These are phyloP conservation scores for Scolopax bukidnonensis DNA, from an alignment of 2,797 vertebrate genomes.

Conservation along the genomic window DNA sequence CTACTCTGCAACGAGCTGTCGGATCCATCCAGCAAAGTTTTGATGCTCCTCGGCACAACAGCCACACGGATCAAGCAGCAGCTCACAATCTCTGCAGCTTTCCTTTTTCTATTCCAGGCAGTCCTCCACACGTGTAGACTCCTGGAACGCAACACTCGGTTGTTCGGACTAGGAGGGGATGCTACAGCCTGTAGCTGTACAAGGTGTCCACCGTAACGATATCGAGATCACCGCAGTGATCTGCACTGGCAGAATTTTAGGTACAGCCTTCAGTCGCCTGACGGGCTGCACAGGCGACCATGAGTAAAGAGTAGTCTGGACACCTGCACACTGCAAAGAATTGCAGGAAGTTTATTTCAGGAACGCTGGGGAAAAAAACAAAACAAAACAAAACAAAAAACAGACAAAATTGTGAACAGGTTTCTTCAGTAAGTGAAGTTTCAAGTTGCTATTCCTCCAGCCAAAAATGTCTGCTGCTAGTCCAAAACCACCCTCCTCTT, in stretches of 20 bases:
- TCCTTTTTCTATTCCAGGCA: conserved; percentile 53
- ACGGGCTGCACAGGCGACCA: conserved; percentile 31
- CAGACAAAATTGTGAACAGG: conserved; percentile 65
- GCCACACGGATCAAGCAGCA: conserved; percentile 41
- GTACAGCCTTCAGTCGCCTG: conserved; percentile 42
- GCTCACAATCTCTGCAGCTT: conserved; percentile 54
- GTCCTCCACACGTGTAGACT: conserved; percentile 47
- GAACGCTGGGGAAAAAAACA: conserved; percentile 48
- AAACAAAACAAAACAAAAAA: not conserved
- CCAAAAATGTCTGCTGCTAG: conserved; percentile 16
- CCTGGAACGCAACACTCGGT: conserved; percentile 40
- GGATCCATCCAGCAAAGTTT: conserved; percentile 62
- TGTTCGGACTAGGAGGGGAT: conserved; percentile 40
- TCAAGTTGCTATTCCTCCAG: conserved; percentile 39
- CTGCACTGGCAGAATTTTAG: conserved; percentile 43
- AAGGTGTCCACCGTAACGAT: conserved; percentile 26
- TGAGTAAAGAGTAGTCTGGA: conserved; percentile 59
- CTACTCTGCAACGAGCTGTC: conserved; percentile 50
- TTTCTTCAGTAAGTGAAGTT: conserved; percentile 60
- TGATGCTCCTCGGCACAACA: conserved; percentile 57
- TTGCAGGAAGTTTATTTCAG: conserved; percentile 73
- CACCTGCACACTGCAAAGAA: conserved; percentile 69
- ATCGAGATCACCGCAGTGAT: not conserved
- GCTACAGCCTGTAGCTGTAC: conserved; percentile 19
- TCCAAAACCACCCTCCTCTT: conserved; percentile 58